Evolutionary conservation across 1,140 invertebrate genomes (phyloP), one percentile per base, ranked within the genome.

Genomic region (Hypsibius dujardini): DNA sequence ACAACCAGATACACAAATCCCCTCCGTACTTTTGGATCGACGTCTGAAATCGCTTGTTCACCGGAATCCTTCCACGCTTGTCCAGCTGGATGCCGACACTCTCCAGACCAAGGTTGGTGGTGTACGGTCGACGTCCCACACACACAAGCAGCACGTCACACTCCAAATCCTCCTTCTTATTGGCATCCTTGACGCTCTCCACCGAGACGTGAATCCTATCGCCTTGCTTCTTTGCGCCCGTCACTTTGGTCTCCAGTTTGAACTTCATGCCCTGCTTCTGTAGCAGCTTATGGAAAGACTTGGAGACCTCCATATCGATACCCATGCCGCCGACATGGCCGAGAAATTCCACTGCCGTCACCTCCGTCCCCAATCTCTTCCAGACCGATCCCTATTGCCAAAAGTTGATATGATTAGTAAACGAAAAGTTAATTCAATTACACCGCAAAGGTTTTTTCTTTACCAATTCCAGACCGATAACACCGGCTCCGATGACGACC

Each of bases 401-500:
- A 67, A n/a, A n/a, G n/a, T n/a, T n/a, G n/a, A n/a, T n/a, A n/a
- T n/a, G 7, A 56, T 56, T n/a, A 72, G 42, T 15, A 71, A 70
- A 72, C 47, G 40, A 40, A 28, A 69, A 7, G 3, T 42, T 7
- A 15, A 28, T 28, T 7, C 7, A 69, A 7, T 7, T 7, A 40
- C 40, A 7, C 46, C 3, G 7, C 67, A 69, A 69, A 28, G 40
- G 7, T 40, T 3, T 56, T 56, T 56, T n/a, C 50, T n/a, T n/a
- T 81, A 86, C 86, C 78, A 99, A 82, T 82, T 99, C 96, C 2
- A 99, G 82, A 59, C 96, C 96, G 81, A 99, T 99, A 1, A 99
- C 95, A 73, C 96, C 96, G 74, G 94, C 96, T 47, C 96, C 96
- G 79, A 99, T 99, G 1, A 99, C 87, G 74, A 99, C 85, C 83